Percentiles rank a stretch among this genome's conserved stretches.
Conservation (phyloP, 2,888 invertebrate genomes). For the Melieria picta region DNA sequence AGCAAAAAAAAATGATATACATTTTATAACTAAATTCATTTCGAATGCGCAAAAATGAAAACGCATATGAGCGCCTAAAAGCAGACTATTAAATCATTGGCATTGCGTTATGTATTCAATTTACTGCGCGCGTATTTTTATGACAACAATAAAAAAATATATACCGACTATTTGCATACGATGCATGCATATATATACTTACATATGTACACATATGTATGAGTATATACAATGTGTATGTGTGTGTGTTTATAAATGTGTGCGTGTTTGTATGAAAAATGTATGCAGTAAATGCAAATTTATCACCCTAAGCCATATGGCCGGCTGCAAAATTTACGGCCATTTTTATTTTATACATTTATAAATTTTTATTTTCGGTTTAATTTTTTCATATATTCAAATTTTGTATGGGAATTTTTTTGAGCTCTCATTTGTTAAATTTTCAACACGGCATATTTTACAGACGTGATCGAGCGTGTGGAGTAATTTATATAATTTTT, state of each 20-base stretch:
- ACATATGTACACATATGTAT: no score
- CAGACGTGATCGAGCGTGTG: not conserved
- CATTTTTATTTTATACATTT: conserved; percentile 9
- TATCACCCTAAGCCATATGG: conserved; percentile 27
- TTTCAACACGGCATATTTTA: not conserved
- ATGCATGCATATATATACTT: not conserved
- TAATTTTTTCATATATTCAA: not conserved
- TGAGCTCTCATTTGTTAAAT: not conserved
- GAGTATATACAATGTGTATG: no score
- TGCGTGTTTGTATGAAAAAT: not conserved
- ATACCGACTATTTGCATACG: conserved; percentile 1
- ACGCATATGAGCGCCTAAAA: no score
- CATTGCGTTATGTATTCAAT: no score
- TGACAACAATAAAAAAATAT: not conserved
- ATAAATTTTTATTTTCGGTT: not conserved
- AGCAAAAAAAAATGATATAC: no score
- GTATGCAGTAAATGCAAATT: conserved; percentile 25
- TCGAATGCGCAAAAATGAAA: no score
- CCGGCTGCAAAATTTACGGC: conserved; percentile 20
- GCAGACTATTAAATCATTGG: no score
- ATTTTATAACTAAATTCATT: no score
- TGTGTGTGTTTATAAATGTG: conserved; percentile 2
- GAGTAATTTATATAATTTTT: not conserved
- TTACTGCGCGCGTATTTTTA: no score
- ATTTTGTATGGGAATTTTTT: not conserved